A percentile compares a stretch with the other conserved stretches of the same genome.
Conservation (phyloP, 2,797 vertebrate genomes). For the Pantherophis vulpinus region DNA sequence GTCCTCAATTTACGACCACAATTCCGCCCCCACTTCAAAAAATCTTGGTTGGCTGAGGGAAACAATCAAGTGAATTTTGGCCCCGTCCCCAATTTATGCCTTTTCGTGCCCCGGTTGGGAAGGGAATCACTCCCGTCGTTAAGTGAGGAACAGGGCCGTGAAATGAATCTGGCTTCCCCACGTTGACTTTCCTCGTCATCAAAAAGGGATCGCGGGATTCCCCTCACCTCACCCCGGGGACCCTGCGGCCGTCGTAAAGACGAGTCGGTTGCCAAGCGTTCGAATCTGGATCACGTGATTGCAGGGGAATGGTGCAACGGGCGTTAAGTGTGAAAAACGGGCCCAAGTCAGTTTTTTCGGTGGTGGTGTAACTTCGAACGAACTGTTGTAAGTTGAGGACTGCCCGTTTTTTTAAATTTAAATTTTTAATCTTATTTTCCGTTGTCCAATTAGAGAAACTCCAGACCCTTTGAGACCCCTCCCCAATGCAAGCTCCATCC, state of each 20-base stretch:
- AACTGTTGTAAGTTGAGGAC: background rate
- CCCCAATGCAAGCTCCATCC: too few relatives aligned
- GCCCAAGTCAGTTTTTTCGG: background rate
- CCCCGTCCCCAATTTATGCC: background rate
- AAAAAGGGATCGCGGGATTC: background rate
- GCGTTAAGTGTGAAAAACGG: background rate
- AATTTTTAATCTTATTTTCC: background rate
- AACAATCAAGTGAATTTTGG: background rate
- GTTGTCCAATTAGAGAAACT: background rate
- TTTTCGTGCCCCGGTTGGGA: background rate
- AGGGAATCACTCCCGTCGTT: accelerated
- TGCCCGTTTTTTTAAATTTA: too few relatives aligned
- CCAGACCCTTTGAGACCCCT: background rate
- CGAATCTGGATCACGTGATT: background rate
- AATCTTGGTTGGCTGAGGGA: background rate
- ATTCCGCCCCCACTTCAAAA: accelerated
- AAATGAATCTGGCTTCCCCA: background rate
- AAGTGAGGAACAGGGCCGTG: background rate
- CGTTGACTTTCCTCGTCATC: accelerated
- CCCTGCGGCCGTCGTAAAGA: background rate
- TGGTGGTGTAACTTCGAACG: background rate
- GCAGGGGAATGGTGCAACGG: too few relatives aligned
- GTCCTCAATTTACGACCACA: background rate
- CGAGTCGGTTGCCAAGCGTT: background rate
- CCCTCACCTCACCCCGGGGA: background rate